Evolutionary conservation across 2,797 vertebrate genomes (phyloP), one percentile per base, ranked within the genome.

Genomic region (Coreius guichenoti): DNA sequence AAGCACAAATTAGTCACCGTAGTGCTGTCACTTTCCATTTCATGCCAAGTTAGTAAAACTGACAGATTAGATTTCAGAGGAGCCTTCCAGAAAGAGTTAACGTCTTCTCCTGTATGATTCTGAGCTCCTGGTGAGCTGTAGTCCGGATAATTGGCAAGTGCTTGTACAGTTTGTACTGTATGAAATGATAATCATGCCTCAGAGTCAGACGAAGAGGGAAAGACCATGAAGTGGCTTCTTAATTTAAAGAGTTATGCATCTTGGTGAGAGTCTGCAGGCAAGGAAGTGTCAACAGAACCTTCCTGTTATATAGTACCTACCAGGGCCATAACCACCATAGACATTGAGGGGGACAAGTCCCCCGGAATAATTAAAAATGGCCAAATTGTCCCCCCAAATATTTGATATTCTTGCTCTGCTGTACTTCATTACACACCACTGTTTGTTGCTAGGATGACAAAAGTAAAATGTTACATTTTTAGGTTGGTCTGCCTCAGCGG

Each of bases 21-120:
- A 86, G 86, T 81, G 88, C 72, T 92, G 93, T 92, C 92, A 88
- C 86, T 87, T 93, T 86, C 69, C 49, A 92, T 94, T 92, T 86
- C 45, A 83, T 88, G 80, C 89, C 67, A 89, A 86, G 91, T 85
- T 85, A 84, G 80, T 91, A 76, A 83, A 88, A 87, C 89, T 93
- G 91, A 89, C 92, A 91, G 90, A 86, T 90, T 92, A 90, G 90
- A 92, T 92, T 88, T 80, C n/a, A 79, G 23, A 73, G 33, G n/a
- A 67, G 39, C 9, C 2, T 17, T 47, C 58, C 21, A 29, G 86
- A 82, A 73, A 70, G 78, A 31, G 36, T 43, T 76, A 43, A 45
- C 47, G 67, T 86, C 76, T 74, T 83, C 81, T 75, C 58, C 43
- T 75, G 39, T 8, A 43, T 43, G 73, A 70, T 81, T 61, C 29